A percentile compares a stretch with the other conserved stretches of the same genome.
Conservation (phyloP, 2,888 invertebrate genomes). For the Acronicta psi region DNA sequence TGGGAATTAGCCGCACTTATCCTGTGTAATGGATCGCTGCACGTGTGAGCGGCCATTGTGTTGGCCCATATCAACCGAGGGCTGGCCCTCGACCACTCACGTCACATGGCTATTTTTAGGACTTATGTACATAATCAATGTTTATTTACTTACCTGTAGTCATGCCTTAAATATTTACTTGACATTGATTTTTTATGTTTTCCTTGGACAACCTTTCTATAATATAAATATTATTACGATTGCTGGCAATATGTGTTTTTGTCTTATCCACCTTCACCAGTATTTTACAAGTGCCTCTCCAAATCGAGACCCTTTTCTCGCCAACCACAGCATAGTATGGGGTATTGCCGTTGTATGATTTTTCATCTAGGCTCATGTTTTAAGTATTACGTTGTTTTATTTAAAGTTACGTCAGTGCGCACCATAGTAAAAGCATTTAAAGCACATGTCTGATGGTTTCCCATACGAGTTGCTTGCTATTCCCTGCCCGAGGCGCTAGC, state of each 20-base stretch:
- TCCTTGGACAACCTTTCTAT: not conserved
- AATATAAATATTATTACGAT: not conserved
- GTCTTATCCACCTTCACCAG: too few relatives aligned
- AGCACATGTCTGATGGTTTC: conserved; percentile 67
- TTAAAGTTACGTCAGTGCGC: conserved; percentile 18
- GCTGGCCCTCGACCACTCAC: conserved; percentile 40
- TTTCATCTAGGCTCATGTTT: not conserved
- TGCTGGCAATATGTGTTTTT: not conserved
- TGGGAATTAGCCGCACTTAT: conserved; percentile 86
- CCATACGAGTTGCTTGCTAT: conserved; percentile 74
- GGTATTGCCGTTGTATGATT: not conserved
- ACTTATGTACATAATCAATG: conserved; percentile 19
- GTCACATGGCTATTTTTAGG: conserved; percentile 38
- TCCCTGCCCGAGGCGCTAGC: conserved; percentile 70
- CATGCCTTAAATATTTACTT: not conserved
- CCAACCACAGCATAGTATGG: too few relatives aligned
- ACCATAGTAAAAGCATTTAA: conserved; percentile 50
- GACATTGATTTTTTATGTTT: not conserved
- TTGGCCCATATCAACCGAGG: conserved; percentile 56
- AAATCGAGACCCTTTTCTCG: too few relatives aligned
- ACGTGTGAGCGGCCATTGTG: conserved; percentile 76
- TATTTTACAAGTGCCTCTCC: too few relatives aligned
- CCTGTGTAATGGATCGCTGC: conserved; percentile 80
- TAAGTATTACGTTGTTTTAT: not conserved
- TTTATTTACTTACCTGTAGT: conserved; percentile 26